phyloP scores from a whole-genome alignment of 2,113 vertebrate genomes.

The Pygoscelis antarcticus region DNA sequence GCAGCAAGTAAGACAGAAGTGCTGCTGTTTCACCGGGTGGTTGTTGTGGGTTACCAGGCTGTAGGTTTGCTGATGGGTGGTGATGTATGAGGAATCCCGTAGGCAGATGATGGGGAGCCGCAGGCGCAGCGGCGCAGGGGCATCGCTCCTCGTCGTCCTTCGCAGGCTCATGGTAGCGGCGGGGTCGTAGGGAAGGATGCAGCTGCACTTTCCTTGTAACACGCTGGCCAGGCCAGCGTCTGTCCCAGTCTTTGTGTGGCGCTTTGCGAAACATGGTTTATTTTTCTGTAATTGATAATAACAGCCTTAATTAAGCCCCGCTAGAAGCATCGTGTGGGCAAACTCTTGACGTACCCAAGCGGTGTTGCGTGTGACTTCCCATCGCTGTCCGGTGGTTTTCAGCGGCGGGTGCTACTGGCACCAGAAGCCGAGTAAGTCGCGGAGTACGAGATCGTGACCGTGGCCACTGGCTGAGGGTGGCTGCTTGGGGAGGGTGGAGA shows the following conservation, averaged over 20 bases:
- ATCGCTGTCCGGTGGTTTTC: fast-evolving
- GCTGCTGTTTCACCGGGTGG: neutral
- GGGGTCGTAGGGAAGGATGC: fast-evolving
- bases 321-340: neutral
- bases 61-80: neutral
- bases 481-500: neutral
- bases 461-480: neutral
- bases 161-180: fast-evolving
- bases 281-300: neutral
- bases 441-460: fast-evolving
- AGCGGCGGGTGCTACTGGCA: fast-evolving
- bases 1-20: fast-evolving
- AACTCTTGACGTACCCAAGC: neutral
- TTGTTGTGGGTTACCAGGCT: neutral
- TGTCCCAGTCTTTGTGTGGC: neutral
- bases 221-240: neutral
- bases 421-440: fast-evolving
- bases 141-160: fast-evolving
- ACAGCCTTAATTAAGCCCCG: neutral
- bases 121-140: neutral
- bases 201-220: neutral
- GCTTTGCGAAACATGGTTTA: fast-evolving
- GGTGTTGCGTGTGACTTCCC: neutral
- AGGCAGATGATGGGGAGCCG: neutral
- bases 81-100: fast-evolving